Percentiles rank a stretch among this genome's conserved stretches.
phyloP scores from a whole-genome alignment of 2,797 vertebrate species.

The Octomys mimax region DNA sequence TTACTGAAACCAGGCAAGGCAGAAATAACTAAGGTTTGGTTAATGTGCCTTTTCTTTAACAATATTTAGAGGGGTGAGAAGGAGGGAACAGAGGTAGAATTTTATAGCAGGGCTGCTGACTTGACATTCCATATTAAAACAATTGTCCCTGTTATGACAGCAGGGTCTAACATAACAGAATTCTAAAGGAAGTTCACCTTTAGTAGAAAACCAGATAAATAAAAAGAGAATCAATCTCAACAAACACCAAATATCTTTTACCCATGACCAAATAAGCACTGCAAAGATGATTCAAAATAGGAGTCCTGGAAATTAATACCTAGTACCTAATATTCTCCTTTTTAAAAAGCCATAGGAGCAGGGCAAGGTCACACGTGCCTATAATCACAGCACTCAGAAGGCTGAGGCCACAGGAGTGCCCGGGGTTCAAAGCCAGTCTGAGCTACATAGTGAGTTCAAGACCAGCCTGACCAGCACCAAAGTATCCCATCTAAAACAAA shows the following conservation, averaged over 20 bases:
- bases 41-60: not conserved
- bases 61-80: not conserved
- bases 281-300: conserved; percentile 52
- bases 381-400: not conserved
- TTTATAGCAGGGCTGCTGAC: not conserved
- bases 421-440: not conserved
- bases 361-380: not conserved
- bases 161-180: not conserved
- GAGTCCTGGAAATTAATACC: conserved; percentile 44
- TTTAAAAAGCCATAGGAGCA: not conserved
- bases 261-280: not conserved
- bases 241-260: conserved; percentile 39
- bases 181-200: conserved; percentile 25
- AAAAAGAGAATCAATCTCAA: conserved; percentile 18
- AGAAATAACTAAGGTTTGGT: conserved; percentile 23
- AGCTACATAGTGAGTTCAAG: not conserved
- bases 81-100: not conserved
- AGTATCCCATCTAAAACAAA: not conserved
- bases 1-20: not conserved
- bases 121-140: conserved; percentile 22
- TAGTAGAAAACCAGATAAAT: conserved; percentile 47
- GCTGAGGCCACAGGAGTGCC: not conserved
- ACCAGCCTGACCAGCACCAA: not conserved
- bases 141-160: not conserved
- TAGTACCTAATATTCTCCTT: conserved; percentile 3